phyloP scores from a whole-genome alignment of 2,797 vertebrate genomes.

The Aplochiton taeniatus region DNA sequence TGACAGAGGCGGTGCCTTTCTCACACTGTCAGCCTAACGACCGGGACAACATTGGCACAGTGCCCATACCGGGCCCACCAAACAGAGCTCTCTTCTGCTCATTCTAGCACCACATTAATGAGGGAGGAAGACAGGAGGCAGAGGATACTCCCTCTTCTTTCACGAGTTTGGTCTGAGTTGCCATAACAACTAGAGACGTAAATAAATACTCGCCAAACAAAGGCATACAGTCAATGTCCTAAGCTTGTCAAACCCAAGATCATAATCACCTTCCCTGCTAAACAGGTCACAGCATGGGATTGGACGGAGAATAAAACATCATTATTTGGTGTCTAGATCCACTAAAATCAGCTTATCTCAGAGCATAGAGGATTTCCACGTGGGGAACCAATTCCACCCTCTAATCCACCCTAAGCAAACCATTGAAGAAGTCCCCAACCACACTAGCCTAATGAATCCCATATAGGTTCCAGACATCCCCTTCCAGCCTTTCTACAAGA shows the following conservation, averaged over 20 bases:
- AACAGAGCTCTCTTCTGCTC: constrained; percentile 13
- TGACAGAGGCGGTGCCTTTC: not conserved
- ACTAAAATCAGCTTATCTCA: constrained; percentile 26
- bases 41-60: constrained; percentile 25
- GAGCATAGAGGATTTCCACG: constrained; percentile 1
- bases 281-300: constrained; percentile 10
- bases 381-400: not conserved
- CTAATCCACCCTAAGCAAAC: constrained; percentile 19
- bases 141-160: constrained; percentile 1
- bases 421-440: not conserved
- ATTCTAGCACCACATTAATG: constrained; percentile 33
- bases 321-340: not conserved
- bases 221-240: not conserved
- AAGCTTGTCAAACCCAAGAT: not conserved
- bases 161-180: not conserved
- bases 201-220: not conserved
- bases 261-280: not conserved
- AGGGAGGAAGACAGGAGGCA: constrained; percentile 8
- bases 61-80: constrained; percentile 23
- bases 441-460: not conserved
- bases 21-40: not conserved
- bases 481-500: not conserved
- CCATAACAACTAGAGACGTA: not conserved
- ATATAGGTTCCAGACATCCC: not conserved
- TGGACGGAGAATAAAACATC: constrained; percentile 21